Evolutionary conservation across 2,888 invertebrate genomes (phyloP).

Genomic region (Pollenia amentaria): DNA sequence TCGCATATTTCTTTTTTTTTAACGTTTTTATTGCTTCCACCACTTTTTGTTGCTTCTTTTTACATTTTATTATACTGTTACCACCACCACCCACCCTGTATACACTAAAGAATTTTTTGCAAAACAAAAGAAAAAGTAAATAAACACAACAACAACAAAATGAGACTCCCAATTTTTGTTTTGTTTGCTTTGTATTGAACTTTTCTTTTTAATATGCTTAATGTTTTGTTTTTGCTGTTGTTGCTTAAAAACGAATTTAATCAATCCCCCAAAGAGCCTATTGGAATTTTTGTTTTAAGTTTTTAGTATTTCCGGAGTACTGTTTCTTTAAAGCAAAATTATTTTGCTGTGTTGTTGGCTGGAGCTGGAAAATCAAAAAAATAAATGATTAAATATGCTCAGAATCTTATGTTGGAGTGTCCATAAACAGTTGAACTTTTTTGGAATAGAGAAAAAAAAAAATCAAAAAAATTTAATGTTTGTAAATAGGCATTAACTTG

Average conservation of each 20-base stretch:
- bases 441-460: background rate
- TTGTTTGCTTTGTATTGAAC: conserved; percentile 56
- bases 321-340: conserved; percentile 18
- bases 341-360: background rate
- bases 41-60: conserved; percentile 41
- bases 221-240: conserved; percentile 35
- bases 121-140: conserved; percentile 25
- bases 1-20: conserved; percentile 32
- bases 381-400: background rate
- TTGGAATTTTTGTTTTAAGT: conserved; percentile 69
- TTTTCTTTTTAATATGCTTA: conserved; percentile 34
- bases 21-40: conserved; percentile 24
- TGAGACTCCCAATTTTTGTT: conserved; percentile 57
- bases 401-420: background rate
- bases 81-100: conserved; percentile 48
- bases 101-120: conserved; percentile 19
- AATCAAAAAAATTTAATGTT: too few relatives aligned
- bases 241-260: conserved; percentile 55
- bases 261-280: conserved; percentile 36
- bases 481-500: too few relatives aligned
- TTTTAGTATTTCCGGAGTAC: conserved; percentile 82
- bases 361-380: background rate
- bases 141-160: conserved; percentile 28
- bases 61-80: background rate
- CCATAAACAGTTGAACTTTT: background rate